A percentile compares a stretch with the other conserved stretches of the same genome.
Evolutionary conservation across 2,888 invertebrate species (phyloP).

Genomic region (Pocota personata): DNA sequence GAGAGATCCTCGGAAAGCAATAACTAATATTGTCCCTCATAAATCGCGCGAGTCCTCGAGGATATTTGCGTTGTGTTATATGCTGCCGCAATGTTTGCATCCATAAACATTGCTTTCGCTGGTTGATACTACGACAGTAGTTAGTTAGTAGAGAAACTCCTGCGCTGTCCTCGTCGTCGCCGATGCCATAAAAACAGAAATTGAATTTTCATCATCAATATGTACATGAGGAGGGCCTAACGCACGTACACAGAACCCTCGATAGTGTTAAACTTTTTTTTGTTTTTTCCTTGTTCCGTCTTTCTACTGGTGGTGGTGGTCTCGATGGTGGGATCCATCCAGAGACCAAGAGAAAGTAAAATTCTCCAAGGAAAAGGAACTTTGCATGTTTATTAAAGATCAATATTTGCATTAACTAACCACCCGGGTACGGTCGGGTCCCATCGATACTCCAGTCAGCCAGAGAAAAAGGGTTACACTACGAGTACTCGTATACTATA

Average conservation of each 20-base stretch:
- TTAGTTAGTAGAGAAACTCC: constrained; percentile 32
- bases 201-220: constrained; percentile 68
- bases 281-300: not conserved
- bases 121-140: constrained; percentile 29
- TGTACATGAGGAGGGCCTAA: constrained; percentile 1
- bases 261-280: constrained; percentile 1
- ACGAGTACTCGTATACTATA: no score
- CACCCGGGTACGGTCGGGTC: constrained; percentile 37
- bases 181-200: constrained; percentile 46
- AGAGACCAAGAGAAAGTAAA: constrained; percentile 42
- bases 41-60: constrained; percentile 68
- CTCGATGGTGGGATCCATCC: constrained; percentile 2
- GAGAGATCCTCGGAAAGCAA: constrained; percentile 50
- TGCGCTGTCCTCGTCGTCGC: not conserved
- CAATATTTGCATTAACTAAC: constrained; percentile 74
- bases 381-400: constrained; percentile 74
- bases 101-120: constrained; percentile 64
- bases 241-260: constrained; percentile 1
- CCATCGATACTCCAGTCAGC: not conserved
- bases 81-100: constrained; percentile 67
- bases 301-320: not conserved
- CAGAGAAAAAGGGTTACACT: constrained; percentile 31
- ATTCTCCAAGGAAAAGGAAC: constrained; percentile 70
- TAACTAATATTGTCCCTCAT: constrained; percentile 70
- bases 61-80: constrained; percentile 66